These are phyloP conservation scores for Artemia franciscana DNA, from an alignment of 1,140 invertebrate genomes.

Conservation along the genomic window DNA sequence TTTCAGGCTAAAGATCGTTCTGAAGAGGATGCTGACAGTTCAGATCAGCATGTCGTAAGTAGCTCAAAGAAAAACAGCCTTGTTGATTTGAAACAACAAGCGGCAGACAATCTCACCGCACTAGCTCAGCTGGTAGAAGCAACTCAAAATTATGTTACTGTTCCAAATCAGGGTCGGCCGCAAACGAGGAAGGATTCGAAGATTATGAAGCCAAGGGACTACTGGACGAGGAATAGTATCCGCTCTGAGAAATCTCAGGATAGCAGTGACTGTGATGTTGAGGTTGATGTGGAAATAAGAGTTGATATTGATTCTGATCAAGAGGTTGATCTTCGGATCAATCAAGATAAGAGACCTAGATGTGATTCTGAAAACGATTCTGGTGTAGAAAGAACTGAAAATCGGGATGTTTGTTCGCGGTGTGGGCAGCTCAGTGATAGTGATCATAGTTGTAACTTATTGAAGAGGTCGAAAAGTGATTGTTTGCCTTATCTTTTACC, in stretches of 20 bases:
- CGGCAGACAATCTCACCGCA: background rate
- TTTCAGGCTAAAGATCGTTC: background rate
- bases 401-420: background rate
- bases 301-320: conserved; percentile 6
- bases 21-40: background rate
- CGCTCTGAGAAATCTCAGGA: background rate
- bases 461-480: background rate
- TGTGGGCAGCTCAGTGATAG: background rate
- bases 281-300: conserved; percentile 1
- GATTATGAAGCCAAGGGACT: background rate
- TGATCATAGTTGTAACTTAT: background rate
- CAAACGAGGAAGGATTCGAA: background rate
- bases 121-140: background rate
- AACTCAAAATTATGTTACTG: background rate
- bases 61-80: background rate
- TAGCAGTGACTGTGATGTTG: background rate
- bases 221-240: background rate
- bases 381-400: background rate
- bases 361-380: background rate
- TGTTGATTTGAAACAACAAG: background rate
- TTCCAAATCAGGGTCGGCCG: background rate
- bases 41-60: background rate
- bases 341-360: background rate
- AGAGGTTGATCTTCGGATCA: conserved; percentile 9
- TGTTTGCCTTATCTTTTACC: background rate